phyloP scores from a whole-genome alignment of 2,888 invertebrate genomes.

The Ophion ventricosus region DNA sequence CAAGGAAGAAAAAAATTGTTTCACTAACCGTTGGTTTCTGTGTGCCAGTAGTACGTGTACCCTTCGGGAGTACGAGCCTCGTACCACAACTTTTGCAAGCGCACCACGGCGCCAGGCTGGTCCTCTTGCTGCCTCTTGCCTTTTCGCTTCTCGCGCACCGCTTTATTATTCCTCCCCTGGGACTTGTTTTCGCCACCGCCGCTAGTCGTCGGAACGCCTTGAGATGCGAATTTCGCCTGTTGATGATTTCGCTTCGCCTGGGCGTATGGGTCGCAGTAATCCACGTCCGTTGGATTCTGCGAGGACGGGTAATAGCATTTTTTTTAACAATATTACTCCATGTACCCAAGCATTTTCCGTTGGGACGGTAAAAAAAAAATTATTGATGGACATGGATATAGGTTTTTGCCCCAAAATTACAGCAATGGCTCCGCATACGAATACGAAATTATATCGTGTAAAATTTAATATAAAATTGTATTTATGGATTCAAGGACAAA shows the following conservation, averaged over 20 bases:
- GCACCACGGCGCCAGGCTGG: slow-evolving; percentile 64
- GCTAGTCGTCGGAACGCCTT: slow-evolving; percentile 44
- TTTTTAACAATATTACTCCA: not conserved
- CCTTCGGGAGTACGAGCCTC: slow-evolving; percentile 92
- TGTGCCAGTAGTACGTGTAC: slow-evolving; percentile 94
- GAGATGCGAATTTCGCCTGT: slow-evolving; percentile 46
- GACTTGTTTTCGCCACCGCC: slow-evolving; percentile 74
- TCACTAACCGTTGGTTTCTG: slow-evolving; percentile 89
- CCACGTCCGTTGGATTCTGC: slow-evolving; percentile 74
- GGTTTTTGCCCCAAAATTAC: no score
- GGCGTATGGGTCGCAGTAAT: slow-evolving; percentile 76
- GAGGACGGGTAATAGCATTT: slow-evolving; percentile 29
- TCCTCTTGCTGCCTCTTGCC: slow-evolving; percentile 76
- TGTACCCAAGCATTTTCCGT: not conserved
- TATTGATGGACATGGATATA: not conserved
- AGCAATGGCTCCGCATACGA: no score
- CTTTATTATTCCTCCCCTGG: slow-evolving; percentile 72
- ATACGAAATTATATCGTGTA: no score
- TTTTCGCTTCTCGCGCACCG: slow-evolving; percentile 71
- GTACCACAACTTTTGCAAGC: slow-evolving; percentile 87
- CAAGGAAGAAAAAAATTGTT: slow-evolving; percentile 17
- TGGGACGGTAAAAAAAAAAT: not conserved
- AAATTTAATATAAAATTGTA: no score
- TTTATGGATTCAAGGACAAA: no score
- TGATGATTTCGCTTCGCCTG: slow-evolving; percentile 65